Evolutionary conservation across 2,797 vertebrate species (phyloP), one percentile per base, ranked within the genome.

Genomic region (Melanotaenia pygmaea): DNA sequence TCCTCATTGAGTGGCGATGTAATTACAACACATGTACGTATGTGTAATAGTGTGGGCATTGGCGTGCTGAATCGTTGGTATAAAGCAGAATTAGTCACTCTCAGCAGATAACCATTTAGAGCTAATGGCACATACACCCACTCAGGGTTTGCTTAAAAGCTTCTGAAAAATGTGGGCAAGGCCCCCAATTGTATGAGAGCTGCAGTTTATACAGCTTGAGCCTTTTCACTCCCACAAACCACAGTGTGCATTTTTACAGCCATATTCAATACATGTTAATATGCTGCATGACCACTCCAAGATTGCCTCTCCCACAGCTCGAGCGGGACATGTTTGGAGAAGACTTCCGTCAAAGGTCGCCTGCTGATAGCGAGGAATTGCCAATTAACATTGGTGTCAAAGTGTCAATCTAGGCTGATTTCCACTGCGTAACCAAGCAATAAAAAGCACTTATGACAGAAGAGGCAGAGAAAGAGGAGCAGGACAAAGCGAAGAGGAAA

Each of bases 381-480:
- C 82, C 88, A 93, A 93, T 94, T 93, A 94, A 90, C 13, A 65
- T 13, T 8, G 50, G 80, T 91, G 92, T 94, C 92, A 92, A 90
- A 75, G 88, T 93, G 92, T 93, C 93, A 92, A 89, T 94, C 91
- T 83, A 61, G 77, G 76, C 81, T 86, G 84, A 93, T 93, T 92
- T 93, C 80, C 89, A 89, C 89, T 60, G 90, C 91, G 88, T 89
- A 86, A 59, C 76, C 62, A 8, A 67, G 81, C 85, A 81, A 92
- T 89, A 84, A 86, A 59, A 91, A 90, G 84, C 83, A 88, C 79
- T 91, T 86, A 84, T 26, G 45, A 68, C 79, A 67, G 74, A 77
- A 51, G 77, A 66, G 65, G 80, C 59, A 54, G 54, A 62, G 79
- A 67, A 61, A 54, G 59, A 78, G 47, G 72, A 53, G 67, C 20